Base-by-base conservation (phyloP, 2,113 vertebrate species). In the Nerophis ophidion region DNA sequence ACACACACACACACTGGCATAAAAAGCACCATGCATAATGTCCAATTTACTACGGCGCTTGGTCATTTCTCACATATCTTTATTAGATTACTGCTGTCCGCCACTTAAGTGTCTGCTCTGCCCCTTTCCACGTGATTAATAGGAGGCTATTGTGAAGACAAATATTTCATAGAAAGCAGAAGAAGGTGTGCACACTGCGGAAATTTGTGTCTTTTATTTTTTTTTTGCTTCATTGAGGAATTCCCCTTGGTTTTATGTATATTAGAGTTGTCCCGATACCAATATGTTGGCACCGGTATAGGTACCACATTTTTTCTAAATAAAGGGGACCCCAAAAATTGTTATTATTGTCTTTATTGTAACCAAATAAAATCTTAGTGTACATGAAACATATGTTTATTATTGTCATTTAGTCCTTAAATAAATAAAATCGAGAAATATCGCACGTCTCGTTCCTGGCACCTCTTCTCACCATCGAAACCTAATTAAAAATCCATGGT, bases 41-140 rank as follows among this genome's bases (percentile, higher is more conserved):
- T 94, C 93, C 95, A 94, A 97, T 98, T 96, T 97, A 95, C 93
- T 93, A 91, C 96, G 93, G 92, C 90, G 86, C 88, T 85, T 89
- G 83, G 82, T 92, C 91, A 93, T 96, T 93, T 93, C 91, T 96
- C 92, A 94, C 91, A 88, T 91, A 92, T 93, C 92, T 92, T 93
- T 93, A 93, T 94, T 95, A 92, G 90, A 93, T 94, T 93, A 93
- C 85, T 89, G 88, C 88, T 90, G 87, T 91, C 83, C 84, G 81
- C 86, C 86, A 82, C 85, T 87, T 84, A 84, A 88, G 87, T 77
- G 79, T 81, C 84, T 83, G 80, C 80, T 84, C 84, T 84, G 82
- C 81, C 84, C 73, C 85, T 86, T 83, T 87, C 81, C 76, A 80
- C 82, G 85, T 91, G 89, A 91, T 91, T 90, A 90, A 91, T 91